Evolutionary conservation across 2,888 invertebrate genomes (phyloP), one percentile per base, ranked within the genome.

Genomic region (Adineta ricciae): DNA sequence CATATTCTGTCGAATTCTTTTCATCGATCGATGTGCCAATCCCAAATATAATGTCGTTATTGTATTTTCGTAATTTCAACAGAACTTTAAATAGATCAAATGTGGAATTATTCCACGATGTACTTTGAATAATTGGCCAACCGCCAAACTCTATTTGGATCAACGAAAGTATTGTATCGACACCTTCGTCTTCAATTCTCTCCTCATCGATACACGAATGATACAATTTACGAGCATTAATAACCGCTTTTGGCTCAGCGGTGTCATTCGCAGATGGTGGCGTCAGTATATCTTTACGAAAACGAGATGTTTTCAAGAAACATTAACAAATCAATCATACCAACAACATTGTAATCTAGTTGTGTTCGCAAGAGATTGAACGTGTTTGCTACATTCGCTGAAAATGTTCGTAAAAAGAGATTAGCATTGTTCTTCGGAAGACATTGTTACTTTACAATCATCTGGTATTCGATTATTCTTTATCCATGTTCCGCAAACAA

Each of bases 381-480:
- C 1, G 83, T 83, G 46, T 72, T 72, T 52, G 83, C 49, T 83
- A 27, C 32, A 64, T 64, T 27, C 2, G 64, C 64, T 64, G 64
- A 64, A 64, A 64, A 1, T 4, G 8, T 16, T 46, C 11, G 14
- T 56, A 11, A 5, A 32, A 64, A 64, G n/a, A n/a, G 5, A 5
- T 5, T 32, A 24, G 27, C 2, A 32, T 16, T 27, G n/a, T 27
- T 56, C 2, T 56, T 7, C 14, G 9, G 8, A 49, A 49, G 14
- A 56, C 27, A 27, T 1, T 27, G 4, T 64, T 27, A 64, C 72
- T 19, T 64, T 83, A 38, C 83, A 72, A 49, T 85, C 96, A 89
- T 96, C 95, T 0, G 97, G 97, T 87, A 97, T 94, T 0, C 97
- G 96, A 91, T 97, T 96, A 87, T 94, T 93, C 88, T 93, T 93